Conservation (phyloP, 2,113 vertebrate species). For the Ivindomyrus marchei region DNA sequence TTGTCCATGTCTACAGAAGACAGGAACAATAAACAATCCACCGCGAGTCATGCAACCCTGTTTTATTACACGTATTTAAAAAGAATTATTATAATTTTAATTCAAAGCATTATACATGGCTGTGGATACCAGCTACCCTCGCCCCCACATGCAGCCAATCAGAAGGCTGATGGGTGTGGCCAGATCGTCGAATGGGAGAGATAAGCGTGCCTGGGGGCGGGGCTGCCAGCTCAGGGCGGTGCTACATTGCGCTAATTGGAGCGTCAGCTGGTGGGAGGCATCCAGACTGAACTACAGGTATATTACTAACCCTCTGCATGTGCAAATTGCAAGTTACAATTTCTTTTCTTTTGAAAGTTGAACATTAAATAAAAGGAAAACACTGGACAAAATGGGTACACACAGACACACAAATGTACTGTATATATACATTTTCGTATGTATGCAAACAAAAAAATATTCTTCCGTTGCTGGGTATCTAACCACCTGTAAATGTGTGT, state of each 20-base stretch:
- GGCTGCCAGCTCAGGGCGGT: constrained; percentile 68
- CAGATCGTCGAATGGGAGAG: not conserved
- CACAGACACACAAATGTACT: constrained; percentile 14
- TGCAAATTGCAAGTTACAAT: constrained; percentile 97
- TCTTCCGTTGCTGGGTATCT: not conserved
- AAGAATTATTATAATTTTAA: not conserved
- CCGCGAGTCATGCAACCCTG: constrained; percentile 67
- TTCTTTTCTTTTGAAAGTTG: constrained; percentile 64
- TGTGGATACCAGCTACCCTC: not conserved
- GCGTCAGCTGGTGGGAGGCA: constrained; percentile 50
- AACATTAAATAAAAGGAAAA: constrained; percentile 68
- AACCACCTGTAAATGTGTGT: not conserved
- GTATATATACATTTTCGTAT: constrained; percentile 23
- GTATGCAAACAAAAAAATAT: constrained; percentile 23
- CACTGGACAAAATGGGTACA: constrained; percentile 72
- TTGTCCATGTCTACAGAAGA: not conserved
- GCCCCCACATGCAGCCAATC: constrained; percentile 29
- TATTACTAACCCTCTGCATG: constrained; percentile 82
- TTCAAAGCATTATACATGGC: not conserved
- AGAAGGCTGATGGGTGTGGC: constrained; percentile 23
- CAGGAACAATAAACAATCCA: constrained; percentile 1
- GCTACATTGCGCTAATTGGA: constrained; percentile 80
- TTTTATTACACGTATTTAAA: constrained; percentile 46
- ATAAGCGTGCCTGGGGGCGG: constrained; percentile 50
- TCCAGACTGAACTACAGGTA: constrained; percentile 44